Conservation (phyloP, 2,797 vertebrate species). For the Podargus strigoides region DNA sequence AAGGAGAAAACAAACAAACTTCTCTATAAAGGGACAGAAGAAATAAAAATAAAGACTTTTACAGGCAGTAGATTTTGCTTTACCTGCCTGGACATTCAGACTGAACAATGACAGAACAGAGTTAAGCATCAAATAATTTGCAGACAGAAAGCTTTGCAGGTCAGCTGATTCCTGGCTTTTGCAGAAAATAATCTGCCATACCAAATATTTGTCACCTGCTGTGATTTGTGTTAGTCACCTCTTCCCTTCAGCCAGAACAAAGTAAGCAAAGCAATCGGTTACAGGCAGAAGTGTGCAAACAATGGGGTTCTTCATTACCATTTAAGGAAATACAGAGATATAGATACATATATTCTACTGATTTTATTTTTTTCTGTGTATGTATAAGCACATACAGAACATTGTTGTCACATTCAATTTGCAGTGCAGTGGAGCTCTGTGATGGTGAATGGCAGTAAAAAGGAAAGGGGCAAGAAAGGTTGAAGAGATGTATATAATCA, state of each 20-base stretch:
- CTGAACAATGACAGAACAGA: background rate
- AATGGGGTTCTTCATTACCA: background rate
- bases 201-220: background rate
- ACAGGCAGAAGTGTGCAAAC: background rate
- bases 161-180: background rate
- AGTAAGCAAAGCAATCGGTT: background rate
- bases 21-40: rapidly evolving
- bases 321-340: background rate
- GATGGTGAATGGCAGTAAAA: conserved; percentile 68
- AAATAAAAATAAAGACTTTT: background rate
- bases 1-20: background rate
- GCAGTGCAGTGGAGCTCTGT: conserved; percentile 54
- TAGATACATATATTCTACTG: background rate
- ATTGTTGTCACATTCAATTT: conserved; percentile 11
- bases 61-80: background rate
- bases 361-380: background rate
- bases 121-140: background rate
- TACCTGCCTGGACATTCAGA: background rate
- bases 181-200: background rate
- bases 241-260: background rate
- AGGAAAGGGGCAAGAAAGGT: conserved; percentile 65
- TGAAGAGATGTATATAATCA: conserved; percentile 60
- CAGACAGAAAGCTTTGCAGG: background rate
- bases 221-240: background rate
- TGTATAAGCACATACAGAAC: background rate